Evolutionary conservation across 53 echinoderm and acorn worm species (phyloP), one percentile per base, ranked within the genome.

Genomic region (Hippasteria phrygiana): DNA sequence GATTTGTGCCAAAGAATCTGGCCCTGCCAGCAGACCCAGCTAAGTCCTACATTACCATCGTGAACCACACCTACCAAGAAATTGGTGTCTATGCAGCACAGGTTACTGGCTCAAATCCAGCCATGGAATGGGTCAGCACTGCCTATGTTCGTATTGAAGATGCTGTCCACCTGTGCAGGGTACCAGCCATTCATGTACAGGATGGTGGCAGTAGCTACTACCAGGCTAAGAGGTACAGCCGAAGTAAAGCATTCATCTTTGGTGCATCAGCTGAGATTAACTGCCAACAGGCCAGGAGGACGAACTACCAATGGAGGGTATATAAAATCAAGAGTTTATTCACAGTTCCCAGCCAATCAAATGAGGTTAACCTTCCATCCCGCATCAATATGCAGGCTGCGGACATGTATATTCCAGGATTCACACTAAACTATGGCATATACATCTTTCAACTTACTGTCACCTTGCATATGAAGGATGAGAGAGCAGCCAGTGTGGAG

Each of bases 321-420:
- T 92, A 80, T 83, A 78, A 75, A 62, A 90, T 97, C 14, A 78
- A 79, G 31, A 91, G 91, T 0, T 54, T 89, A 2, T 91, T 90
- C 79, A 92, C 95, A 3, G 75, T 90, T 5, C 97, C 97, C 17
- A 91, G 90, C 54, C 54, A 59, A 18, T 88, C 91, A 14, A 97
- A 95, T 77, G 82, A 74, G 40, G 85, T 90, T 34, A 75, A 32
- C 40, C 87, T 97, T 5, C 92, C 77, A 8, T 22, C 46, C 16
- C 42, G 78, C 55, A 59, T 92, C 62, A 73, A 72, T 16, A 94
- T 90, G 1, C 64, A 86, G 38, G 76, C 91, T 14, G 87, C 93
- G 0, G 94, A 93, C 11, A 62, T 94, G 43, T 94, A 92, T 76
- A 93, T 97, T 14, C 95, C 97, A 64, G 50, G 64, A 18, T 97